phyloP scores from a whole-genome alignment of 2,113 vertebrate genomes.

The Tachysurus vachellii region DNA sequence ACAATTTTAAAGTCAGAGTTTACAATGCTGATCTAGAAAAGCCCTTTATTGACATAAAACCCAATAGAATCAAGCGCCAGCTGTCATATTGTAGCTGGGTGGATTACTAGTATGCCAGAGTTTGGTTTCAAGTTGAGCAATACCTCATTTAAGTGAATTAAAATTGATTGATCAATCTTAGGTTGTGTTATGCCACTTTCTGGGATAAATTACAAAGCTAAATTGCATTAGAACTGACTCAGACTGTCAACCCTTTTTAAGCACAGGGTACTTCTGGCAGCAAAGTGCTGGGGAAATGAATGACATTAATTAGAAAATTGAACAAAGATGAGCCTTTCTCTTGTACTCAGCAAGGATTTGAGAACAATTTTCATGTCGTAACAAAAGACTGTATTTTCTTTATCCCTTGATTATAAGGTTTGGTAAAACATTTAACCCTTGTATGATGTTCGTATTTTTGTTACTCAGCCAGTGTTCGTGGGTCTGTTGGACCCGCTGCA shows the following conservation, averaged over 20 bases:
- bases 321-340: neutral
- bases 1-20: neutral
- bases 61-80: neutral
- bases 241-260: neutral
- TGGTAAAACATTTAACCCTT: neutral
- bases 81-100: neutral
- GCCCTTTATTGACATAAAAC: neutral
- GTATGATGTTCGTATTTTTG: no score
- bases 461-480: no score
- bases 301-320: neutral
- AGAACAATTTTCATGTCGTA: neutral
- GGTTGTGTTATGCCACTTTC: neutral
- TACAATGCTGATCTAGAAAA: neutral
- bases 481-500: no score
- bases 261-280: neutral
- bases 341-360: neutral
- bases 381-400: neutral
- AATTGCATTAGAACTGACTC: neutral
- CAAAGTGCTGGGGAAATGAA: neutral
- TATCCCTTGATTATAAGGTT: neutral
- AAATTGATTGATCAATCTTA: neutral
- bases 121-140: neutral
- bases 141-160: neutral
- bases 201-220: neutral
- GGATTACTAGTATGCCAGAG: neutral